These are phyloP conservation scores for Stenopsyche tienmushanensis DNA, from an alignment of 1,140 invertebrate species.

Conservation along the genomic window DNA sequence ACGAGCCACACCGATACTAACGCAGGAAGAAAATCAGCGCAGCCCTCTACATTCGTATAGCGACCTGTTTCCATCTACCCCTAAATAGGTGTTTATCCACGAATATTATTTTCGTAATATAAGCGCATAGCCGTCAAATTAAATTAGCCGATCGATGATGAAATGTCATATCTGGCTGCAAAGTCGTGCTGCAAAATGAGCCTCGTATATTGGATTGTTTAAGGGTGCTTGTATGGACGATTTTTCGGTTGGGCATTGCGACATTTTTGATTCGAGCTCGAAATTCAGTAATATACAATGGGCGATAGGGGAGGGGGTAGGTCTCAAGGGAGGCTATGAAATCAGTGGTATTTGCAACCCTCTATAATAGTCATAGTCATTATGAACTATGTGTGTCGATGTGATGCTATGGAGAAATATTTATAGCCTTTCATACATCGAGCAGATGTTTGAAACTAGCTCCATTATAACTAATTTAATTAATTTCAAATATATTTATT, in stretches of 20 bases:
- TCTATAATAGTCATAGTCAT: slow-evolving; percentile 41
- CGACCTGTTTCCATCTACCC: not conserved
- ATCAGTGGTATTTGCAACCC: slow-evolving; percentile 58
- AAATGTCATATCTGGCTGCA: no score
- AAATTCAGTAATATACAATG: slow-evolving; percentile 15
- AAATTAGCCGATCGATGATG: slow-evolving; percentile 13
- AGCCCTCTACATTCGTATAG: not conserved
- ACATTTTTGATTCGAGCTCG: slow-evolving; percentile 18
- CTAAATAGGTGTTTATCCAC: slow-evolving; percentile 13
- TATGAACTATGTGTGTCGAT: slow-evolving; percentile 42
- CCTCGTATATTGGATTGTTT: not conserved
- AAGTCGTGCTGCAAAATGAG: no score
- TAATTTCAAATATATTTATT: not conserved
- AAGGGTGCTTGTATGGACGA: slow-evolving; percentile 11
- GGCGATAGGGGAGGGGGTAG: slow-evolving; percentile 28
- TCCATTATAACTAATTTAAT: not conserved
- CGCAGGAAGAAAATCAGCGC: not conserved
- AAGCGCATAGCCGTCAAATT: slow-evolving; percentile 28
- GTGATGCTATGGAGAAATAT: slow-evolving; percentile 37
- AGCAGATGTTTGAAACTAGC: slow-evolving; percentile 6
- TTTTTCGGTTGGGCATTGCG: not conserved
- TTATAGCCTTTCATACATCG: slow-evolving; percentile 31
- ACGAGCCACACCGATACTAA: not conserved
- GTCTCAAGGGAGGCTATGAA: slow-evolving; percentile 57
- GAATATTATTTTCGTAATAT: not conserved